A percentile compares a stretch with the other conserved stretches of the same genome.
Evolutionary conservation across 2,888 invertebrate species (phyloP).

Genomic region (Platypus cylindrus): DNA sequence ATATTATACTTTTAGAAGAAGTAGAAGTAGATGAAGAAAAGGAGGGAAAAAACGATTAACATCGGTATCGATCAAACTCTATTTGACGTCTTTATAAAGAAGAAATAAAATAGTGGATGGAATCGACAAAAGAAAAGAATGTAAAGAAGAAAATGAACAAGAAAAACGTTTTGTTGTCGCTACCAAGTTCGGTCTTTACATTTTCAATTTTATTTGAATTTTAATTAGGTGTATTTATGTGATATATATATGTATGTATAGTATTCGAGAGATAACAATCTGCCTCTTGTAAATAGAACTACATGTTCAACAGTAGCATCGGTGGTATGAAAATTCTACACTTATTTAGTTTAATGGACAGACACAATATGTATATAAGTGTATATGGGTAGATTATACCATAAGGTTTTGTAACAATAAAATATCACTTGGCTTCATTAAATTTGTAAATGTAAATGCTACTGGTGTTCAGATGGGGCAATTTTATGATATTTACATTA

Average conservation of each 20-base stretch:
- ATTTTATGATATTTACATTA: too few species aligned
- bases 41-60: constrained; percentile 5
- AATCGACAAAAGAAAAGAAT: too few species aligned
- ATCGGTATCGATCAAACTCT: constrained; percentile 8
- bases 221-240: constrained; percentile 24
- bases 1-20: too few species aligned
- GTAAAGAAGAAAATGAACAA: too few species aligned
- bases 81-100: constrained; percentile 14
- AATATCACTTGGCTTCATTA: not conserved
- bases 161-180: constrained; percentile 17
- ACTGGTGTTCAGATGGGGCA: too few species aligned
- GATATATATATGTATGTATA: too few species aligned
- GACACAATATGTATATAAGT: too few species aligned
- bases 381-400: too few species aligned
- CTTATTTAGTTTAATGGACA: constrained; percentile 10
- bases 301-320: constrained; percentile 8
- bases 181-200: constrained; percentile 18
- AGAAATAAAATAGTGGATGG: too few species aligned
- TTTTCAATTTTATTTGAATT: constrained; percentile 21
- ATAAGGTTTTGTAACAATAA: constrained; percentile 8
- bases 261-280: too few species aligned
- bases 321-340: constrained; percentile 10
- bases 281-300: too few species aligned
- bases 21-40: too few species aligned
- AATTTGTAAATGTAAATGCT: constrained; percentile 4